Percentiles rank a stretch among this genome's conserved stretches.
Conservation (phyloP, 2,113 vertebrate genomes). For the Taurulus bubalis region DNA sequence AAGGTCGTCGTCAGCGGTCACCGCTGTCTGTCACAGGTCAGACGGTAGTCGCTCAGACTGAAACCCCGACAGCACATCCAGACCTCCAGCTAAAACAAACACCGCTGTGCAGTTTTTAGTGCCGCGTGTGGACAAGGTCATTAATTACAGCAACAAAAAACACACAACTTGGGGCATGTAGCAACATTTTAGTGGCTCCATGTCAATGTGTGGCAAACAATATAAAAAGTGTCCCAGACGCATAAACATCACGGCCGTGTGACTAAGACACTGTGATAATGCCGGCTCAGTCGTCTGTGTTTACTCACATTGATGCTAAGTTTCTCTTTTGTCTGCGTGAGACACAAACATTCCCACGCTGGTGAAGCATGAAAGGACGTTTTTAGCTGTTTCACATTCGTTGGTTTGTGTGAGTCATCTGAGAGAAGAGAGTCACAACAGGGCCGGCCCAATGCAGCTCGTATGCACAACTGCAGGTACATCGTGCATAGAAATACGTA, state of each 20-base stretch:
- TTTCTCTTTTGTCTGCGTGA: conserved; percentile 53
- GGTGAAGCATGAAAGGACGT: conserved; percentile 28
- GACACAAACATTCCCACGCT: conserved; percentile 57
- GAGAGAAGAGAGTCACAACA: conserved; percentile 13
- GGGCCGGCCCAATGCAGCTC: conserved; percentile 8
- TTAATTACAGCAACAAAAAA: conserved; percentile 47
- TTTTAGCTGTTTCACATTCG: conserved; percentile 52
- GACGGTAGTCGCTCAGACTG: conserved; percentile 34
- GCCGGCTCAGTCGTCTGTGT: conserved; percentile 45
- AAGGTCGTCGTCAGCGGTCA: conserved; percentile 68
- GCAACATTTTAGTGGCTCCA: not conserved
- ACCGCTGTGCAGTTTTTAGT: conserved; percentile 21
- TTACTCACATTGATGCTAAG: conserved; percentile 54
- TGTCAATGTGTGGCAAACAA: conserved; percentile 40
- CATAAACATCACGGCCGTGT: conserved; percentile 34
- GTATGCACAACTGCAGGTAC: conserved; percentile 19
- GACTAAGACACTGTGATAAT: conserved; percentile 18
- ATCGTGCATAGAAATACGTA: not conserved
- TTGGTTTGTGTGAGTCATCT: conserved; percentile 54
- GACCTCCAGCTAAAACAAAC: conserved; percentile 57
- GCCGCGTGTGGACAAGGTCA: conserved; percentile 47
- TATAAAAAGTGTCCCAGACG: conserved; percentile 36
- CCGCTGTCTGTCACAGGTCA: conserved; percentile 56
- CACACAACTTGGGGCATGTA: not conserved
- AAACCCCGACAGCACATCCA: conserved; percentile 47